Evolutionary conservation across 2,888 invertebrate genomes (phyloP), one percentile per base, ranked within the genome.

Genomic region (Tetramorium bicarinatum): DNA sequence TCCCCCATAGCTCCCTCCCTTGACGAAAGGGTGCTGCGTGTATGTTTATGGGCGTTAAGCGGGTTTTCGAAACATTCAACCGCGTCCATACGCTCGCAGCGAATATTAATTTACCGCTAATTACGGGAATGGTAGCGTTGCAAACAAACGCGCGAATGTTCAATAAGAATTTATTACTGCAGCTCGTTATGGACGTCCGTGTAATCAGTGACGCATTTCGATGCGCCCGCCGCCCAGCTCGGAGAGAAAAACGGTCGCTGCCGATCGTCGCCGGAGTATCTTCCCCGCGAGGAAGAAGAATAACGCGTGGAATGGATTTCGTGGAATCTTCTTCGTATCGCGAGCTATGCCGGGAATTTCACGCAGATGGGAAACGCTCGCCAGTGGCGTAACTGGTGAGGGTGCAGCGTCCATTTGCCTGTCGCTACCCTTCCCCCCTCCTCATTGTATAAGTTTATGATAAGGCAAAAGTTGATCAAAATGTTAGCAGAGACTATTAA

Each of bases 51-150:
- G 72, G 29, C 71, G 81, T 71, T 84, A 84, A 86, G 77, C 84
- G 69, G 66, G 77, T 66, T 76, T 76, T 76, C 81, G 66, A 84
- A 81, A 84, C 66, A 52, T 71, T 75, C 77, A 29, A 52, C 41
- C 61, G 47, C 66, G 77, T 15, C 21, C 79, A 66, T 62, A 44
- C 56, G 64, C 49, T 75, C 56, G 61, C 41, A 75, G 62, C 85
- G 83, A 75, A 80, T 82, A 86, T 86, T 84, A 84, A 86, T 84
- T 84, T 77, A 44, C 29, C 76, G 82, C 67, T 84, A 84, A 84
- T 86, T 84, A 84, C 74, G 61, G 11, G 64, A 69, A 79, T 79
- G 56, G 74, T 66, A 77, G 56, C 66, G 52, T 67, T 21, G 18
- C 72, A 54, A 67, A 79, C 72, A 49, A 77, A 52, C 79, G 61